These are phyloP conservation scores for Zoanthus gigantus DNA, from an alignment of 92 coral and sea anemone genomes.

Conservation along the genomic window DNA sequence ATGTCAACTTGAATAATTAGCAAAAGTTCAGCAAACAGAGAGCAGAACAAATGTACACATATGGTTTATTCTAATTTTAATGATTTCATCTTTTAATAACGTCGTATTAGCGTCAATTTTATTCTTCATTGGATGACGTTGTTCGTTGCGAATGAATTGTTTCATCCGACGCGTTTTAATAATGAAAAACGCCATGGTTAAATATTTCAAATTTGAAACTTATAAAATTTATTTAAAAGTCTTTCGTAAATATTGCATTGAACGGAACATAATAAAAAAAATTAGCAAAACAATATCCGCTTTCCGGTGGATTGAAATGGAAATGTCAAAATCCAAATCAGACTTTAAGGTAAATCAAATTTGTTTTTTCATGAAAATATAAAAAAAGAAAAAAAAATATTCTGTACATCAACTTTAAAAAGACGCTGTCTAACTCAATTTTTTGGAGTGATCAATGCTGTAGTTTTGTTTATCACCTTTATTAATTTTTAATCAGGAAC, in stretches of 20 bases:
- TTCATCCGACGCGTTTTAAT: background rate
- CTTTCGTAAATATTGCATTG: background rate
- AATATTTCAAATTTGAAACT: background rate
- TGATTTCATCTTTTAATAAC: conserved; percentile 12
- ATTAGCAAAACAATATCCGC: background rate
- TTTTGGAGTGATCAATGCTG: too few species aligned
- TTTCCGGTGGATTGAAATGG: background rate
- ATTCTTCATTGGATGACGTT: background rate
- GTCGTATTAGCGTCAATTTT: conserved; percentile 12
- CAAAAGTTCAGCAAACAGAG: background rate
- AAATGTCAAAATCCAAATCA: background rate
- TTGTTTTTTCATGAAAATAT: too few species aligned
- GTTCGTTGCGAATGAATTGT: background rate
- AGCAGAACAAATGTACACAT: background rate
- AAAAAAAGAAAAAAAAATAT: too few species aligned
- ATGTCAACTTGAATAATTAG: conserved; percentile 27
- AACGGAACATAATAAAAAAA: background rate
- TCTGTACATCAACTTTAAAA: too few species aligned
- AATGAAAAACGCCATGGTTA: background rate
- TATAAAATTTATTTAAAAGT: background rate
- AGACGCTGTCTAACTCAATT: too few species aligned
- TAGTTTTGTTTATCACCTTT: too few species aligned
- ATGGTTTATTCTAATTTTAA: background rate
- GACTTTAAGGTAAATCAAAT: too few species aligned
- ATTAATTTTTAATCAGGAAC: too few species aligned